Evolutionary conservation across 1,140 invertebrate genomes (phyloP).

Genomic region (Hetaerina americana): DNA sequence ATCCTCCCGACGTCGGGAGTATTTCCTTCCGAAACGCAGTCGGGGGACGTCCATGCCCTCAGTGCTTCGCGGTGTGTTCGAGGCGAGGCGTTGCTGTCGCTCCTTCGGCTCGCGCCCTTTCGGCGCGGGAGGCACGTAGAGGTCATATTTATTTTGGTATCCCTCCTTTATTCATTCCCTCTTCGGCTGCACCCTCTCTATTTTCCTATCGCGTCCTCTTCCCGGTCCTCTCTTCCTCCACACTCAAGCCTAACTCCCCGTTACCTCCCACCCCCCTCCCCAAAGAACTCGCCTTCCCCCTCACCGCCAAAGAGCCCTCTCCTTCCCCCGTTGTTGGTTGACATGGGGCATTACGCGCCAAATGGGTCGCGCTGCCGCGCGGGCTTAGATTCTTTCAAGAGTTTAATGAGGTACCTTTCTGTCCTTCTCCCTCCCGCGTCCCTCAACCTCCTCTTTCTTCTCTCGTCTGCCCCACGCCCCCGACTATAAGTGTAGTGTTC

Average conservation of each 20-base stretch:
- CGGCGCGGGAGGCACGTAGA: not conserved
- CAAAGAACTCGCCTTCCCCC: no score
- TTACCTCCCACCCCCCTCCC: no score
- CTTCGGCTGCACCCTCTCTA: not conserved
- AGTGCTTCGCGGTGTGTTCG: not conserved
- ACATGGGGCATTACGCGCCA: not conserved
- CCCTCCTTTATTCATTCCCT: not conserved
- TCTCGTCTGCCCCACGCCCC: not conserved
- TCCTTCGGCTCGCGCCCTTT: not conserved
- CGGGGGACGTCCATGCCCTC: no score
- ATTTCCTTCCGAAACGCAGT: not conserved
- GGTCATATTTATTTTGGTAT: conserved; percentile 1
- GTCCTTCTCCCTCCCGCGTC: not conserved
- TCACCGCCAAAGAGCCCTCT: no score
- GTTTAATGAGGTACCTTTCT: not conserved
- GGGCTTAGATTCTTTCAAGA: not conserved
- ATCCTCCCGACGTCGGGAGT: not conserved
- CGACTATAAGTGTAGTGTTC: not conserved
- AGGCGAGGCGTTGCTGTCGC: not conserved
- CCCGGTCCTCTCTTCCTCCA: not conserved
- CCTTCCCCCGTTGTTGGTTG: not conserved
- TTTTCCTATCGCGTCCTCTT: not conserved
- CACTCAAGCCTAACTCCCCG: no score
- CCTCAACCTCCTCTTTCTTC: not conserved
- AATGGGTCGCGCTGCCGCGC: not conserved